Conservation (phyloP, 2,113 vertebrate species). For the Mormoops blainvillei region DNA sequence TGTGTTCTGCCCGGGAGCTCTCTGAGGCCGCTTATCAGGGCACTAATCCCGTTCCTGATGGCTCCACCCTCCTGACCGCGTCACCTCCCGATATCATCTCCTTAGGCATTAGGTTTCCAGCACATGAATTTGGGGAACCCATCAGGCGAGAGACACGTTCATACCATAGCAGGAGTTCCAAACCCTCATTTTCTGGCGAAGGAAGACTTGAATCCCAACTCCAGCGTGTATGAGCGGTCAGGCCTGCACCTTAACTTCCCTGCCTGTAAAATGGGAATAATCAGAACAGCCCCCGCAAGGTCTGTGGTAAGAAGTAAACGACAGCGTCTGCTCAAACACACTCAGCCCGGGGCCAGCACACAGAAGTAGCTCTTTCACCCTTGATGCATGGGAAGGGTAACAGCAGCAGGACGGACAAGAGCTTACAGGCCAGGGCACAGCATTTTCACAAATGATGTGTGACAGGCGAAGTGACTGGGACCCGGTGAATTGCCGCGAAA, state of each 20-base stretch:
- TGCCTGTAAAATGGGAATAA: background rate
- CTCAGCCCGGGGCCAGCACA: background rate
- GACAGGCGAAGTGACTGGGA: slow-evolving; percentile 1
- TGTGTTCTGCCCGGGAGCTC: background rate
- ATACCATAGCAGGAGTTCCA: background rate
- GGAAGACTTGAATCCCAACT: background rate
- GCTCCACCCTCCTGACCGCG: background rate
- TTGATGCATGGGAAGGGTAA: background rate
- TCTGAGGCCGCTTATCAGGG: background rate
- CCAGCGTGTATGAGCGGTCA: background rate
- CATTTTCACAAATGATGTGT: background rate
- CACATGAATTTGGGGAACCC: background rate
- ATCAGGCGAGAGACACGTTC: background rate
- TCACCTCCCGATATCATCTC: background rate
- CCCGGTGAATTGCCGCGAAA: slow-evolving; percentile 1
- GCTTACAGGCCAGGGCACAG: background rate
- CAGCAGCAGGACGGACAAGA: background rate
- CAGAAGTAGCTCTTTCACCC: background rate
- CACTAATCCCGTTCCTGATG: too few relatives aligned
- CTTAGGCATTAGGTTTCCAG: background rate
- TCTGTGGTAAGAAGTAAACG: background rate
- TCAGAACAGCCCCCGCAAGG: background rate
- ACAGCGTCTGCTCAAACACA: background rate
- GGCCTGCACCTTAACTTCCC: background rate
- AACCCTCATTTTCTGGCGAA: background rate